Conservation (phyloP, 2,113 vertebrate species). For the Rhombomys opimus region DNA sequence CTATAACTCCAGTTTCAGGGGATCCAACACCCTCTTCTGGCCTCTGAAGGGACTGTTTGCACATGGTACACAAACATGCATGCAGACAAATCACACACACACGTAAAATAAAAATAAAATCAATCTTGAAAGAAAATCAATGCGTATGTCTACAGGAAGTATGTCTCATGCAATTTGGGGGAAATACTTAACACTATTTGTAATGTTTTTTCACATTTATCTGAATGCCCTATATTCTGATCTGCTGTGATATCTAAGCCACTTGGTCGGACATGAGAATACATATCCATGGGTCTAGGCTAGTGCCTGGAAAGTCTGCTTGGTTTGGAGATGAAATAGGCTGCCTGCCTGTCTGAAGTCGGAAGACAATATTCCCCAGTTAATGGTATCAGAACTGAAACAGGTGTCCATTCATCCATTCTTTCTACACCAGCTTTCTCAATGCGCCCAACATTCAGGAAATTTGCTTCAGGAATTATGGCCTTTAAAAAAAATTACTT, state of each 20-base stretch:
- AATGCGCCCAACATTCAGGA: background rate
- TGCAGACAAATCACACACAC: background rate
- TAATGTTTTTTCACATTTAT: conserved; percentile 13
- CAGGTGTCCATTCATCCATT: background rate
- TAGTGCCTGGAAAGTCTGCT: background rate
- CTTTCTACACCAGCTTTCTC: background rate
- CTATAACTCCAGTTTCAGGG: no score
- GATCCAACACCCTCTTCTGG: no score
- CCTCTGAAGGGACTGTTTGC: background rate
- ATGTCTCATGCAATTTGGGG: background rate
- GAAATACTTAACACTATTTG: background rate
- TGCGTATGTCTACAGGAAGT: background rate
- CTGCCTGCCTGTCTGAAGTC: background rate
- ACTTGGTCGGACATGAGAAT: background rate
- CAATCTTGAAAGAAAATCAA: background rate
- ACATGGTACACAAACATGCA: background rate
- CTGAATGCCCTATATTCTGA: background rate
- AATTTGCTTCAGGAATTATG: background rate
- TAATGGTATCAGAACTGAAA: background rate
- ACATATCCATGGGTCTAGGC: background rate
- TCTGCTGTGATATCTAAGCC: background rate
- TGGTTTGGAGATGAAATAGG: background rate
- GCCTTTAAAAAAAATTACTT: background rate
- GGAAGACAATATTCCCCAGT: background rate
- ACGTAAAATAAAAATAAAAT: background rate